Base-by-base conservation (phyloP, 1,140 invertebrate genomes). In the Formica exsecta region DNA sequence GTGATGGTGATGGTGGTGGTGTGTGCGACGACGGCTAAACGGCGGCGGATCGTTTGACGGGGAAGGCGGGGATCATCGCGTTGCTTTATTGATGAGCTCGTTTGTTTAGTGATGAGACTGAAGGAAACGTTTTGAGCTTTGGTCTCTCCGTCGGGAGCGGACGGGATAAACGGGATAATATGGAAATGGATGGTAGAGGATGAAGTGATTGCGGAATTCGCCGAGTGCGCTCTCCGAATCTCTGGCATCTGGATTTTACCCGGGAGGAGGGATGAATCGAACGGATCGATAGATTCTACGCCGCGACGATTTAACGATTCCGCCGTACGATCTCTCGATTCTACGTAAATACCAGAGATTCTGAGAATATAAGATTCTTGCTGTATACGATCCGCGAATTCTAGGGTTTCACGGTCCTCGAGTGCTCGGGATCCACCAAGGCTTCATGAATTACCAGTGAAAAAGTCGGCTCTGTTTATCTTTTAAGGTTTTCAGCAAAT, bases 41-140 rank as follows among this genome's bases (percentile, higher is more conserved):
- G 44, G 44, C 44, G 13, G 32, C 44, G 19, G 76, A 80, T 73
- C 54, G 32, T 54, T 86, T 73, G 48, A 29, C 6, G 3, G 57
- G 25, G 32, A 32, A 32, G 3, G 44, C 11, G 44, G 16, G 4
- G 48, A 51, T 51, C 48, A 54, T 66, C 22, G 51, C 54, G 73
- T 66, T 85, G 62, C 85, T 89, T 75, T 76, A 80, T 89, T 59
- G 88, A 57, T 57, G 54, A 54, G 29, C 81, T 88, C 66, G 74
- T 44, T 80, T 70, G 76, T 80, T 80, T 80, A 70, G 44, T 38
- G 64, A 70, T 54, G 64, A 80, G 38, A 41, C 8, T 38, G 44
- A 36, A 68, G 64, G 13, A 68, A 68, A 70, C 7, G 32, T 80
- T 80, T 38, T 32, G 32, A 41, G 29, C 57, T 32, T 13, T 9